Conservation (phyloP, 2,113 vertebrate genomes). For the Bettongia penicillata region DNA sequence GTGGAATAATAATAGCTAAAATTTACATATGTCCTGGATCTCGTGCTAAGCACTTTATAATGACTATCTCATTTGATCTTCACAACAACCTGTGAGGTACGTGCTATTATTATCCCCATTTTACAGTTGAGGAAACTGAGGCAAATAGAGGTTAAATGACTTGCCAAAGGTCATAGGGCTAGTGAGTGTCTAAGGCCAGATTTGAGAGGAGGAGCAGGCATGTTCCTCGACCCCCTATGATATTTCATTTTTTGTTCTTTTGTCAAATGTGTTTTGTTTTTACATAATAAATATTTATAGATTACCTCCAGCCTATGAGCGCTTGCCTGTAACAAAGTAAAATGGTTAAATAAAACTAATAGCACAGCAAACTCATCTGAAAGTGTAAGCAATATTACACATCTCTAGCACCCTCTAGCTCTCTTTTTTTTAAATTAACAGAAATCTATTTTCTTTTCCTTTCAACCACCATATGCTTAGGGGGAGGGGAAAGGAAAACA, state of each 20-base stretch:
- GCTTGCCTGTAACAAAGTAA: not conserved
- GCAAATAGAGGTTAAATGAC: not conserved
- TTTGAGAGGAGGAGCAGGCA: not conserved
- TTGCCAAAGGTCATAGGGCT: not conserved
- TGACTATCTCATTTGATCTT: not conserved
- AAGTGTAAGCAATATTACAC: not conserved
- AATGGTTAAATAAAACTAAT: not conserved
- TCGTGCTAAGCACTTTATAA: not conserved
- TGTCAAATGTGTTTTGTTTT: not conserved
- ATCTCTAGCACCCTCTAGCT: not conserved
- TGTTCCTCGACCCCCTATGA: too few species aligned
- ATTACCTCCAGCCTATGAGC: not conserved
- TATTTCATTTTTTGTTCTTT: not conserved
- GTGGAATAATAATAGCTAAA: not conserved
- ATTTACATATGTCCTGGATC: not conserved
- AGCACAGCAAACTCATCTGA: not conserved
- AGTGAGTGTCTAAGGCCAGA: not conserved
- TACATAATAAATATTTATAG: not conserved
- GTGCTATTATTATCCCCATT: too few species aligned
- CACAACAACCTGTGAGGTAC: not conserved
- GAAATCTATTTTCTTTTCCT: not conserved
- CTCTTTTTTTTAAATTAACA: not conserved
- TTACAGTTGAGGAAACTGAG: too few species aligned
- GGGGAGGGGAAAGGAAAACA: not conserved
- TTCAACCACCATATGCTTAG: not conserved